Base-by-base conservation (phyloP, 2,797 vertebrate genomes). In the Molossus molossus region DNA sequence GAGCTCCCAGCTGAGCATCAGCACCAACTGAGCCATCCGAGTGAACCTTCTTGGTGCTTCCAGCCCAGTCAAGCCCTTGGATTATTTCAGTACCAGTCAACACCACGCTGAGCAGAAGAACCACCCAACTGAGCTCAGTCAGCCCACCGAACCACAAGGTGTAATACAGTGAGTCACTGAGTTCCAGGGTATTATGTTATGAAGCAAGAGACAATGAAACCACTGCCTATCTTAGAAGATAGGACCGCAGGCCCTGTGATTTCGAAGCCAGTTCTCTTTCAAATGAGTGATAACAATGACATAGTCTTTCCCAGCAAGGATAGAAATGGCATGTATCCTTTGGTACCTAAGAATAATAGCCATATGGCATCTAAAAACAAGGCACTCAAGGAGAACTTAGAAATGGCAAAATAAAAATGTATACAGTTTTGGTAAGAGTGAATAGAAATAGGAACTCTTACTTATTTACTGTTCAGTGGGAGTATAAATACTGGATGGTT, bases 1-100 rank as follows among this genome's bases (percentile, higher is more conserved):
- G 15, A 50, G 40, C 17, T 55, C 6, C 11, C 1, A 20, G 73
- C 13, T 62, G 64, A 40, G 25, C 18, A 6, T 25, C 17, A 12
- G 21, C 12, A 33, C 11, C 2, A 18, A 48, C 29, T 1, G 11
- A 25, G 23, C 62, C 14, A 1, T 1, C 6, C 0, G 10, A 72
- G 25, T 3, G 5, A 40, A 45, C 14, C 14, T 4, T 8, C 29
- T 53, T 13, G 5, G 11, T 27, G 50, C 14, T 7, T 57, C 23
- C 27, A 77, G 60, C 62, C 60, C 72, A 33, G 0, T 17, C 13
- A 37, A 72, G 58, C 27, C 18, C 48, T 70, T 21, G 13, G 33
- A 60, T 45, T 10, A 57, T 17, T 58, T 64, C 55, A 9, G 27
- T 77, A n/a, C 85, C 57, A 4, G 3, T 48, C 45, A 79, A 33